A percentile compares a stretch with the other conserved stretches of the same genome.
phyloP scores from a whole-genome alignment of 1,140 invertebrate species.

The Nixonia krombeini region DNA sequence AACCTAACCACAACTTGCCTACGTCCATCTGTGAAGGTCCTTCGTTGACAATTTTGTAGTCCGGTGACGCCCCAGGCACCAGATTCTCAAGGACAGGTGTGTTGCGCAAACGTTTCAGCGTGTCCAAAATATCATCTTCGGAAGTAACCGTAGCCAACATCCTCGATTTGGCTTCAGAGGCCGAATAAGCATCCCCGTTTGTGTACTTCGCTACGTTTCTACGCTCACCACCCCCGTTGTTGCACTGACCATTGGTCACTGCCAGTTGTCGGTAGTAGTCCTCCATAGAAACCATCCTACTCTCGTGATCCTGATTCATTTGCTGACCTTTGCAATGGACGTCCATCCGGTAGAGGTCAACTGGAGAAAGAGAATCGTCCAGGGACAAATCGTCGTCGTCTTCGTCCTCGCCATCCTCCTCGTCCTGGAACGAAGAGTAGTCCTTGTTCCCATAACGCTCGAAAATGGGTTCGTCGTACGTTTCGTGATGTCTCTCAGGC shows the following conservation, averaged over 20 bases:
- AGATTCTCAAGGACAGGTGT: conserved; percentile 62
- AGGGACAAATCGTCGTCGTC: conserved; percentile 54
- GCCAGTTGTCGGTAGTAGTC: conserved; percentile 34
- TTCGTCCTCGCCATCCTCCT: conserved; percentile 39
- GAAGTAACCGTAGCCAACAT: conserved; percentile 56
- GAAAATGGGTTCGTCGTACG: conserved; percentile 13
- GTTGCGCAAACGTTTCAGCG: conserved; percentile 56
- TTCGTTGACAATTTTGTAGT: not conserved
- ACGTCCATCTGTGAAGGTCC: not conserved
- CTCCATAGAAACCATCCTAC: conserved; percentile 25
- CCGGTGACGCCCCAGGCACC: conserved; percentile 32
- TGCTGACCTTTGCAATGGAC: conserved; percentile 4
- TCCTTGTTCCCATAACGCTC: conserved; percentile 28
- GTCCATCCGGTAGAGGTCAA: conserved; percentile 36
- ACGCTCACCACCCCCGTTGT: conserved; percentile 12
- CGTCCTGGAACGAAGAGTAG: conserved; percentile 37
- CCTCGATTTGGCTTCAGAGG: conserved; percentile 51
- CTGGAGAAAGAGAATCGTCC: conserved; percentile 45
- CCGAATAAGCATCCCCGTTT: not conserved
- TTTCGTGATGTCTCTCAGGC: conserved; percentile 5
- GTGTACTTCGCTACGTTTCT: conserved; percentile 25
- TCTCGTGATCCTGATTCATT: conserved; percentile 2
- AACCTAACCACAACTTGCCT: conserved; percentile 41
- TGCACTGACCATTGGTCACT: not conserved
- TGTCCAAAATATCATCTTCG: conserved; percentile 58